These are phyloP conservation scores for Labia minor DNA, from an alignment of 2,888 invertebrate genomes.

Conservation along the genomic window DNA sequence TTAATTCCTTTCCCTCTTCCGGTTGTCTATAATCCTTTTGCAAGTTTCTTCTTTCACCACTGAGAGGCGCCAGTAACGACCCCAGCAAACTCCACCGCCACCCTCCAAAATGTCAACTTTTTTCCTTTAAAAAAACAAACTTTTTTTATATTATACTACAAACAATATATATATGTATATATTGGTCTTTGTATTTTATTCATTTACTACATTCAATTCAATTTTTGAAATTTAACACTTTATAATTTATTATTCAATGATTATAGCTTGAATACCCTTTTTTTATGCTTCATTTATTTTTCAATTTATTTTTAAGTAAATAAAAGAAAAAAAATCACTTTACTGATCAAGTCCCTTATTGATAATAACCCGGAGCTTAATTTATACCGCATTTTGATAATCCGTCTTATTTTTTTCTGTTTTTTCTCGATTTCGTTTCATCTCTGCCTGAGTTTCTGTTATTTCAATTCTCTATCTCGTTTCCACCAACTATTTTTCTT, in stretches of 20 bases:
- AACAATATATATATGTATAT: no score
- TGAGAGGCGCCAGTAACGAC: neutral
- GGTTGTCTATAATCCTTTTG: neutral
- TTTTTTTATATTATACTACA: no score
- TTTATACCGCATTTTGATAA: neutral
- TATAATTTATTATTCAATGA: no score
- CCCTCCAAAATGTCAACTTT: neutral
- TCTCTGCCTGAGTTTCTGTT: neutral
- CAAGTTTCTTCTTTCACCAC: neutral
- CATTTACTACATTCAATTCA: no score
- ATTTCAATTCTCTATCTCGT: conserved; percentile 3
- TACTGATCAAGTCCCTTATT: neutral
- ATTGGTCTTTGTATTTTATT: no score
- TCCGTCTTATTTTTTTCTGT: neutral
- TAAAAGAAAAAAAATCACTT: neutral
- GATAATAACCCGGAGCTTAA: neutral
- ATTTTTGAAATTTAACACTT: no score
- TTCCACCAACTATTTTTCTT: conserved; percentile 8
- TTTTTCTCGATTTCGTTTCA: neutral
- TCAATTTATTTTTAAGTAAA: neutral
- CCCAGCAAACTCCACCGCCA: neutral
- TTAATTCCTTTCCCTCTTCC: neutral
- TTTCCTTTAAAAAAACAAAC: no score
- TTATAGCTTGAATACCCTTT: no score
- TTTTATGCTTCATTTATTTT: no score